phyloP scores from a whole-genome alignment of 2,797 vertebrate species.

The Garrulus glandarius region DNA sequence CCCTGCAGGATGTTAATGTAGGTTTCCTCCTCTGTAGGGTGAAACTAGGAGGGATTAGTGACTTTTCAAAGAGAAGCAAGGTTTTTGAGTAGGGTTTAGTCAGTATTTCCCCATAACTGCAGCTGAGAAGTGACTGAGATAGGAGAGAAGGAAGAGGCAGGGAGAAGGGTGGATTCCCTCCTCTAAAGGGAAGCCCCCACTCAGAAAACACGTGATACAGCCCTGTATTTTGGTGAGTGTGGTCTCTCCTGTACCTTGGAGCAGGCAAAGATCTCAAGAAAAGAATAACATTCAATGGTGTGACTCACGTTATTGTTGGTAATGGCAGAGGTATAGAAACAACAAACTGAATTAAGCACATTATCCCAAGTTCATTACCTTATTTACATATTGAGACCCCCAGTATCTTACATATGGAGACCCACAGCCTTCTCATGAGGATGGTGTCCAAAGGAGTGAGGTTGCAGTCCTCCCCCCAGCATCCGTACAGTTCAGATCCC shows the following conservation, averaged over 20 bases:
- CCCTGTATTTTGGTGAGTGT: not conserved
- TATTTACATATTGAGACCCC: not conserved
- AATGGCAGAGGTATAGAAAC: not conserved
- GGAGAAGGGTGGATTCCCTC: not conserved
- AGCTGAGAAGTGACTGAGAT: not conserved
- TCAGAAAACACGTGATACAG: not conserved
- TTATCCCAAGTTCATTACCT: not conserved
- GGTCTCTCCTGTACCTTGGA: not conserved
- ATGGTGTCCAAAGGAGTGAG: not conserved
- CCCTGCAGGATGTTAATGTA: not conserved
- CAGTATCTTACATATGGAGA: not conserved
- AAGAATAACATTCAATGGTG: not conserved
- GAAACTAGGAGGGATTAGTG: not conserved
- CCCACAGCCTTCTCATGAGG: not conserved
- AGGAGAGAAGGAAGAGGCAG: not conserved
- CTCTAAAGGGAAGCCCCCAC: not conserved
- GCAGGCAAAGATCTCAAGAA: not conserved
- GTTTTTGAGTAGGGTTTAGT: not conserved
- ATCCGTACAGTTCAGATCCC: not conserved
- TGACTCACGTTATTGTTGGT: not conserved
- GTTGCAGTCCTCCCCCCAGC: not conserved
- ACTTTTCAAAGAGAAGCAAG: not conserved
- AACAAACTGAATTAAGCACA: accelerated
- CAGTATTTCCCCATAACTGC: not conserved
- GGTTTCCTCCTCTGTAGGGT: not conserved